These are phyloP conservation scores for Ianthella basta DNA, from an alignment of 37 sponge, comb jelly and placozoan genomes.

Conservation along the genomic window DNA sequence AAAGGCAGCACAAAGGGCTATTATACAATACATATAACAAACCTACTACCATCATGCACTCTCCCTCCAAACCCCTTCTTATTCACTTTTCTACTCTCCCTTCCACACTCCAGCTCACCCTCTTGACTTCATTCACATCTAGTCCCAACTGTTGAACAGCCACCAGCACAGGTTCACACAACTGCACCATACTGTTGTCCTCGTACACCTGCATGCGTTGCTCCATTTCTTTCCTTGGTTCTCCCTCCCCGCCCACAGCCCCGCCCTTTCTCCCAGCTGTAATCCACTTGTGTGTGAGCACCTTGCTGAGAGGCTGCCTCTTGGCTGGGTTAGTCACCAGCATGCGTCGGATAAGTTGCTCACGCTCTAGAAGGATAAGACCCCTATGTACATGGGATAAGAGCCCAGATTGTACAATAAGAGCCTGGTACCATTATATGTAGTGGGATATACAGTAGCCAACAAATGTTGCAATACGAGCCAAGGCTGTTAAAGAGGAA, in stretches of 20 bases:
- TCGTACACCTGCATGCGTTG: constrained; percentile 5
- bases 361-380: constrained; percentile 67
- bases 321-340: constrained; percentile 77
- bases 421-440: not conserved
- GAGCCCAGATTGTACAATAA: not conserved
- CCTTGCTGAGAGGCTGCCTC: constrained; percentile 64
- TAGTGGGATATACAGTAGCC: not conserved
- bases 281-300: constrained; percentile 87
- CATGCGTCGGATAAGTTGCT: constrained; percentile 81
- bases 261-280: constrained; percentile 16
- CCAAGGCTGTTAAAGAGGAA: too few species aligned
- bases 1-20: not conserved
- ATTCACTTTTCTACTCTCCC: too few species aligned
- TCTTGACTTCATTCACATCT: constrained; percentile 7
- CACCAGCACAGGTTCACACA: constrained; percentile 76
- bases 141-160: constrained; percentile 36
- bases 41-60: not conserved
- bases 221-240: not conserved
- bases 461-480: not conserved
- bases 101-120: constrained; percentile 66
- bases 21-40: too few species aligned
- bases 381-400: not conserved
- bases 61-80: not conserved
- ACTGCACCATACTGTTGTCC: constrained; percentile 44
- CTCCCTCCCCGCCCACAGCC: not conserved